Percentiles rank a stretch among this genome's conserved stretches.
phyloP scores from a whole-genome alignment of 1,140 invertebrate species.

The Cydia splendana region DNA sequence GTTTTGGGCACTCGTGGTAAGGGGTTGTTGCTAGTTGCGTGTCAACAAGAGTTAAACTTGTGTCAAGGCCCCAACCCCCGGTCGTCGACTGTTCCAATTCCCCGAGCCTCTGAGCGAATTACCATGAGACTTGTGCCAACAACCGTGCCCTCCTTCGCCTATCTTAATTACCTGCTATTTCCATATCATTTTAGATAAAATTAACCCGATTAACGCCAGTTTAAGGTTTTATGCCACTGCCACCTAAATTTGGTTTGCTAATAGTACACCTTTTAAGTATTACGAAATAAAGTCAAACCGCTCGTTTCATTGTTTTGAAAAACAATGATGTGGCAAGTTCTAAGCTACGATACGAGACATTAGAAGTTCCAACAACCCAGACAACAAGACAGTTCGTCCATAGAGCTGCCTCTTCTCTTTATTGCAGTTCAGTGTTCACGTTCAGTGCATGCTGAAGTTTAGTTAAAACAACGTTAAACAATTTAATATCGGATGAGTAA shows the following conservation, averaged over 20 bases:
- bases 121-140: slow-evolving; percentile 44
- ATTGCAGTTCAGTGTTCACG: not conserved
- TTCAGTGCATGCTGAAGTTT: not conserved
- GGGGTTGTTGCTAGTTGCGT: slow-evolving; percentile 46
- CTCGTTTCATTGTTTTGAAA: not conserved
- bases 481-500: slow-evolving; percentile 39
- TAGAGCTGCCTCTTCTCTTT: not conserved
- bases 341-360: not conserved
- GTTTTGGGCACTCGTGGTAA: not conserved
- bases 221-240: not conserved
- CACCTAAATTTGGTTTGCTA: not conserved
- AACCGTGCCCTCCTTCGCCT: slow-evolving; percentile 58
- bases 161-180: slow-evolving; percentile 52
- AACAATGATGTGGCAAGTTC: not conserved
- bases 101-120: slow-evolving; percentile 41
- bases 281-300: not conserved
- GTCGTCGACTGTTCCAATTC: slow-evolving; percentile 34
- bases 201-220: not conserved
- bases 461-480: not conserved
- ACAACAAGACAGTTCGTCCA: not conserved
- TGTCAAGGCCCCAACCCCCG: slow-evolving; percentile 39
- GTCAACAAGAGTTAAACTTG: slow-evolving; percentile 39
- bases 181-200: slow-evolving; percentile 40
- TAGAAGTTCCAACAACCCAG: not conserved
- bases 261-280: not conserved